Evolutionary conservation across 2,888 invertebrate genomes (phyloP).

Genomic region (Coecobrya sp.): DNA sequence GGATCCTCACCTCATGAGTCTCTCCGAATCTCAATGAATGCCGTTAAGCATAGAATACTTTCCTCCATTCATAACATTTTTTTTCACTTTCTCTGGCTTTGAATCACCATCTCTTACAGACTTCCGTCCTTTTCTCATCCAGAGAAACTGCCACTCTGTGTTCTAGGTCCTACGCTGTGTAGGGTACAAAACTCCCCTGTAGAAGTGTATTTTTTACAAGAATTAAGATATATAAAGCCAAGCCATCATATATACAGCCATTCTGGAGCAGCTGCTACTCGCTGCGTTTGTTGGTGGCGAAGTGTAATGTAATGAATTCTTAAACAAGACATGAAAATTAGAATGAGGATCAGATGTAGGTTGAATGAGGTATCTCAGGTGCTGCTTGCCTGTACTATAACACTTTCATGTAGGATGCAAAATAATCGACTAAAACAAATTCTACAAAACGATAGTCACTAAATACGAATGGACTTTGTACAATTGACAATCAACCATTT

Average conservation of each 20-base stretch:
- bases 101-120: not conserved
- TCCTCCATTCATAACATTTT: slow-evolving; percentile 12
- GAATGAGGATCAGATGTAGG: not conserved
- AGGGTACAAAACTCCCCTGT: too few relatives aligned
- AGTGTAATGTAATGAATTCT: slow-evolving; percentile 4
- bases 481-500: too few relatives aligned
- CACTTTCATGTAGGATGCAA: not conserved
- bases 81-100: not conserved
- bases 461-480: too few relatives aligned
- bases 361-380: not conserved
- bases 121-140: not conserved
- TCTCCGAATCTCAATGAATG: not conserved
- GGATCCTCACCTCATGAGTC: not conserved
- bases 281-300: too few relatives aligned
- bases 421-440: not conserved
- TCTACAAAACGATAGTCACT: too few relatives aligned
- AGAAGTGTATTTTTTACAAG: too few relatives aligned
- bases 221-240: too few relatives aligned
- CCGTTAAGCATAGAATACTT: not conserved
- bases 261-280: not conserved
- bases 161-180: too few relatives aligned
- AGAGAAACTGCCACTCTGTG: not conserved
- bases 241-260: not conserved
- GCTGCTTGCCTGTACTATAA: too few relatives aligned
- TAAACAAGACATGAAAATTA: not conserved